A percentile compares a stretch with the other conserved stretches of the same genome.
Conservation (phyloP, 2,113 vertebrate genomes). For the Cavia aperea region DNA sequence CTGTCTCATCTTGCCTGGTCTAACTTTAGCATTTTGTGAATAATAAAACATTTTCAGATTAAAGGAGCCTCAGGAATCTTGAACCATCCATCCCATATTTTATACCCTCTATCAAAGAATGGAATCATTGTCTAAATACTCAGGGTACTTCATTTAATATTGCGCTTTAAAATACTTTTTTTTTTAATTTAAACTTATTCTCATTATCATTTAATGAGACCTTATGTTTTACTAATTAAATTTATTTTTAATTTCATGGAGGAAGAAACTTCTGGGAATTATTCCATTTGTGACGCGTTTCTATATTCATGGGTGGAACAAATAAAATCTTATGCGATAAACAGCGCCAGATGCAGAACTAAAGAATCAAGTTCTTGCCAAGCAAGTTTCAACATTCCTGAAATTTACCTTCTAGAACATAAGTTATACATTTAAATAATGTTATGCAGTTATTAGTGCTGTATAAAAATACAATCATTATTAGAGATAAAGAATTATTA, state of each 20-base stretch:
- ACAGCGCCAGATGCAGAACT: background rate
- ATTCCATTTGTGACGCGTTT: background rate
- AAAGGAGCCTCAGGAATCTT: background rate
- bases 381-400: background rate
- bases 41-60: background rate
- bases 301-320: background rate
- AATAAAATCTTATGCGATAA: background rate
- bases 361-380: background rate
- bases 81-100: fast-evolving
- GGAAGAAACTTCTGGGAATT: background rate
- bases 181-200: background rate
- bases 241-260: background rate
- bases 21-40: background rate
- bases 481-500: background rate
- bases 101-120: background rate
- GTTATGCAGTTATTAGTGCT: background rate
- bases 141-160: background rate
- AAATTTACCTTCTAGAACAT: background rate
- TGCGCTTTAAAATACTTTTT: background rate
- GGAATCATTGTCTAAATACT: background rate
- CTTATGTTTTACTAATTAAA: background rate
- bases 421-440: background rate
- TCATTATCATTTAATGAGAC: background rate
- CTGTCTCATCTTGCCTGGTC: background rate
- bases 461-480: background rate